A percentile compares a stretch with the other conserved stretches of the same genome.
phyloP scores from a whole-genome alignment of 2,797 vertebrate genomes.

The Sebastiscus albofasciatus region DNA sequence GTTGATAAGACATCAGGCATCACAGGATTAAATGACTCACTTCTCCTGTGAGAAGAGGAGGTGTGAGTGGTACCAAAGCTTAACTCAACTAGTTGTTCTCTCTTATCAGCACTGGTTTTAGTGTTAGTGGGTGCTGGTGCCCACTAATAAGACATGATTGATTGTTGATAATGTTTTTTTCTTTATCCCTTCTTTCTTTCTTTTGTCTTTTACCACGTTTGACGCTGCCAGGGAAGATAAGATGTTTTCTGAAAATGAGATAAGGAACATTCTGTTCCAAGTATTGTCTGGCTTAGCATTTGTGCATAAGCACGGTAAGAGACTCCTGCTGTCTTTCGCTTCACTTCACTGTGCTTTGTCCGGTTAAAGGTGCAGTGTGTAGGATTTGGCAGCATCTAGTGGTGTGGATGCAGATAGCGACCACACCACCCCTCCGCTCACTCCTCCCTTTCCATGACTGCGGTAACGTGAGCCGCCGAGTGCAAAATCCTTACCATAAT shows the following conservation, averaged over 20 bases:
- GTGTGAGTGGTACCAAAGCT: constrained; percentile 34
- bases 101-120: constrained; percentile 1
- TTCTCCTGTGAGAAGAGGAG: constrained; percentile 44
- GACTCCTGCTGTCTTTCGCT: constrained; percentile 13
- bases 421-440: too few relatives aligned
- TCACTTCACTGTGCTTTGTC: constrained; percentile 3
- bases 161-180: constrained; percentile 38
- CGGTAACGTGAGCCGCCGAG: accelerated
- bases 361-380: constrained; percentile 3
- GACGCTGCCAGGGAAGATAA: constrained; percentile 73
- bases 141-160: constrained; percentile 3
- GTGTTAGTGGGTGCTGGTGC: constrained; percentile 18
- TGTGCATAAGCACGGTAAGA: constrained; percentile 79
- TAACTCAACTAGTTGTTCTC: constrained; percentile 13
- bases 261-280: constrained; percentile 83
- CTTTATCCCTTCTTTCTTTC: constrained; percentile 34
- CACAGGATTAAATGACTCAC: constrained; percentile 36
- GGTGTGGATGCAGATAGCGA: too few relatives aligned
- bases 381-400: too few relatives aligned
- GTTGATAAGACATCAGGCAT: constrained; percentile 22
- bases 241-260: constrained; percentile 83
- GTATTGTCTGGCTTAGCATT: constrained; percentile 78
- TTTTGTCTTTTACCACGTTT: constrained; percentile 41
- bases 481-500: too few relatives aligned
- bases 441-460: too few relatives aligned